These are phyloP conservation scores for Mastomys coucha DNA, from an alignment of 2,113 vertebrate species.

Conservation along the genomic window DNA sequence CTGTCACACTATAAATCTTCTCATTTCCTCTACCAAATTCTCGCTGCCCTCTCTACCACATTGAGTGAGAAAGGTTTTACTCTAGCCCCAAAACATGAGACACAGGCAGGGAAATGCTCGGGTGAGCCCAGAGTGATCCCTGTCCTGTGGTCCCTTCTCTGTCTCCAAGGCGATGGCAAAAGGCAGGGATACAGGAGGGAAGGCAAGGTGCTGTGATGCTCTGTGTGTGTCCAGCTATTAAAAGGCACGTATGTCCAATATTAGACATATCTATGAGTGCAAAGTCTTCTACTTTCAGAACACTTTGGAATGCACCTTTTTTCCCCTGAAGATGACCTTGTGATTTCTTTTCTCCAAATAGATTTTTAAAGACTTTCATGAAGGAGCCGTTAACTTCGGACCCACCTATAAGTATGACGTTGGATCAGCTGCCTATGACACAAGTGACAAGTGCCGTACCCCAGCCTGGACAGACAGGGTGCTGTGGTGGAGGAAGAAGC, in stretches of 20 bases:
- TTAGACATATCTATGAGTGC: background rate
- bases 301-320: background rate
- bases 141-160: background rate
- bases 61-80: background rate
- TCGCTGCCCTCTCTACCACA: background rate
- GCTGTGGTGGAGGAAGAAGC: conserved; percentile 90
- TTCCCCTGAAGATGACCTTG: too few species aligned
- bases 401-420: conserved; percentile 91
- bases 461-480: conserved; percentile 92
- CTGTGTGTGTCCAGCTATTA: background rate
- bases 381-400: conserved; percentile 90
- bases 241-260: background rate
- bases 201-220: accelerated
- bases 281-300: too few species aligned
- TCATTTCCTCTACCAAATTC: background rate
- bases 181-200: accelerated
- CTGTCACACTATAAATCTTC: background rate
- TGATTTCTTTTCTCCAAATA: conserved; percentile 71
- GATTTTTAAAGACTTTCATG: conserved; percentile 92
- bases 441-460: conserved; percentile 91
- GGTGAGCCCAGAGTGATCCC: background rate
- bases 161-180: background rate
- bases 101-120: accelerated
- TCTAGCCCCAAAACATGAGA: accelerated
- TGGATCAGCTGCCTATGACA: conserved; percentile 90